Evolutionary conservation across 2,888 invertebrate species (phyloP).

Genomic region (Mythimna loreyi): DNA sequence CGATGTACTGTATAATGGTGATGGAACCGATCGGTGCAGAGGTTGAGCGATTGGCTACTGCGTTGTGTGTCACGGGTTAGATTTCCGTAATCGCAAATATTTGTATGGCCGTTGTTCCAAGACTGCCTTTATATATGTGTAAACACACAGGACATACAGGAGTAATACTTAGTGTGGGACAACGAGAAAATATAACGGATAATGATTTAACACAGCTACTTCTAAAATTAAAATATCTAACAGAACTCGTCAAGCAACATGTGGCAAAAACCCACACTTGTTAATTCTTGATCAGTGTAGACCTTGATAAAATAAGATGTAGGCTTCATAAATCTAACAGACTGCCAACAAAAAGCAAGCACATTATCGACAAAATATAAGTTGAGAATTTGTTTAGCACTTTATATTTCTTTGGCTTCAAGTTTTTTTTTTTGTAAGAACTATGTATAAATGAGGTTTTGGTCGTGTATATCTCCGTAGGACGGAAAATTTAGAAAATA

Average conservation of each 20-base stretch:
- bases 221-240: neutral
- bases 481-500: conserved; percentile 26
- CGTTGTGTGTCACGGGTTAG: no score
- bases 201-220: neutral
- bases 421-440: conserved; percentile 4
- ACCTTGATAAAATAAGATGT: neutral
- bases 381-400: conserved; percentile 2
- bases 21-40: no score
- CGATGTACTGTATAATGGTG: no score
- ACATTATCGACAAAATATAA: conserved; percentile 2
- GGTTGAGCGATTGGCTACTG: no score
- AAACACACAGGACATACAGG: no score
- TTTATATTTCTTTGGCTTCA: neutral
- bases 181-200: no score
- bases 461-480: neutral
- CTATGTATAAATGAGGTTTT: neutral
- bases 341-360: neutral
- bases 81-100: no score
- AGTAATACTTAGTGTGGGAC: no score
- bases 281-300: neutral
- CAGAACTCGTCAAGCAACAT: neutral
- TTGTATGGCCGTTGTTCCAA: no score
- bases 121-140: no score
- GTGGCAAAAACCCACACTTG: neutral
- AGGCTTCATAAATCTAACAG: conserved; percentile 12